These are phyloP conservation scores for Meloidogyne floridensis DNA, from an alignment of 1,140 invertebrate genomes.

Conservation along the genomic window DNA sequence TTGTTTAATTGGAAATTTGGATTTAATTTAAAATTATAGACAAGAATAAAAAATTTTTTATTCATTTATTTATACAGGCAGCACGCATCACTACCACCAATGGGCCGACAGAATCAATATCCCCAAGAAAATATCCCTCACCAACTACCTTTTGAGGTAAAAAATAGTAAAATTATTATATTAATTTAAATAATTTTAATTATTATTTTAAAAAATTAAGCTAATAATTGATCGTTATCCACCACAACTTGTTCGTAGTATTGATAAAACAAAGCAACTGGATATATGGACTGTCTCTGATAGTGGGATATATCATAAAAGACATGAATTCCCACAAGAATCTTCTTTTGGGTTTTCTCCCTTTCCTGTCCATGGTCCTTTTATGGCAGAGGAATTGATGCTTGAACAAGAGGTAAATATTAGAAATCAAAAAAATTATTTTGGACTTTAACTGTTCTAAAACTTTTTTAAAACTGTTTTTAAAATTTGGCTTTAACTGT, in stretches of 20 bases:
- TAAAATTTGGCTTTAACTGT: too few species aligned
- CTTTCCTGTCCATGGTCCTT: conserved; percentile 26
- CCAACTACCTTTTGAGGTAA: conserved; percentile 9
- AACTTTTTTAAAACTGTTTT: too few species aligned
- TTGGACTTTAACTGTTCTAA: too few species aligned
- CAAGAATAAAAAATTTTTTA: background rate
- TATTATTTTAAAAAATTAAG: background rate
- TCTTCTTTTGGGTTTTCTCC: conserved; percentile 18
- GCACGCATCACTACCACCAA: conserved; percentile 21
- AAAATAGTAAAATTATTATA: too few species aligned
- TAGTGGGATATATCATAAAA: background rate
- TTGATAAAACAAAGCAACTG: conserved; percentile 5
- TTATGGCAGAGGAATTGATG: background rate
- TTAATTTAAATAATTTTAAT: too few species aligned
- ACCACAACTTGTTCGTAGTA: conserved; percentile 21
- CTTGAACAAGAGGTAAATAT: background rate
- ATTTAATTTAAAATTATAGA: background rate
- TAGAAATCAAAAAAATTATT: too few species aligned
- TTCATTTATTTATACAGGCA: conserved; percentile 5
- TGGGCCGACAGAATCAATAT: conserved; percentile 12
- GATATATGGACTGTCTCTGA: conserved; percentile 9
- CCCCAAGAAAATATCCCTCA: background rate
- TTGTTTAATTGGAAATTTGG: background rate
- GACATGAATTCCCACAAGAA: conserved; percentile 5
- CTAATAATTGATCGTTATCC: conserved; percentile 17